Evolutionary conservation across 2,113 vertebrate species (phyloP), one percentile per base, ranked within the genome.

Genomic region (Epinephelus cyanopodus): DNA sequence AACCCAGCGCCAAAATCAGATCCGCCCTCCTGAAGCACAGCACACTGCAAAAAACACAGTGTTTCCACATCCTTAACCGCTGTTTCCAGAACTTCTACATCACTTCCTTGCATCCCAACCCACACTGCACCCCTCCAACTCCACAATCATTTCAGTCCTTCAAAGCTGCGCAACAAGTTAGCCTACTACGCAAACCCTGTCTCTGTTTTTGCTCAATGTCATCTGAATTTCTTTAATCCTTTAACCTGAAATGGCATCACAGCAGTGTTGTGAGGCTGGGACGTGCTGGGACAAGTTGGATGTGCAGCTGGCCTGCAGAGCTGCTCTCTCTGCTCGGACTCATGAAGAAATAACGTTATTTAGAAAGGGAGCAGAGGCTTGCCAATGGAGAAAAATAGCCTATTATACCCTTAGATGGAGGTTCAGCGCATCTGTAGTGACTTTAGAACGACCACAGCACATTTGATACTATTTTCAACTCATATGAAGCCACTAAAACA

Each of bases 141-240:
- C 21, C 27, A 56, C 42, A 5, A 4, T 47, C 23, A 10, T 15
- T 9, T 5, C 27, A 33, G n/a, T n/a, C 25, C 19, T 4, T 1
- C 1, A 65, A 39, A 80, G 37, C 68, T 81, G 73, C 42, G 27
- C 74, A 88, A 88, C 87, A 86, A 63, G 74, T 88, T 76, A 29
- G 29, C 4, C 29, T 29, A 37, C 67, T 57, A 52, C 66, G 6
- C 39, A 6, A 52, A 2, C 0, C 25, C 8, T 21, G 1, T 9
- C 39, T 60, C 14, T 48, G 6, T 33, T 76, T 18, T 52, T 19
- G 9, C 48, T 74, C 21, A 0, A 5, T 17, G 19, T 69, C 15
- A 52, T 47, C 13, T 47, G 15, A 45, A 45, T 33, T 48, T 9
- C 18, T 18, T 72, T 33, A 25, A n/a, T 54, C 14, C 50, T 50